Evolutionary conservation across 2,888 invertebrate species (phyloP).

Genomic region (Calameuta pallipes): DNA sequence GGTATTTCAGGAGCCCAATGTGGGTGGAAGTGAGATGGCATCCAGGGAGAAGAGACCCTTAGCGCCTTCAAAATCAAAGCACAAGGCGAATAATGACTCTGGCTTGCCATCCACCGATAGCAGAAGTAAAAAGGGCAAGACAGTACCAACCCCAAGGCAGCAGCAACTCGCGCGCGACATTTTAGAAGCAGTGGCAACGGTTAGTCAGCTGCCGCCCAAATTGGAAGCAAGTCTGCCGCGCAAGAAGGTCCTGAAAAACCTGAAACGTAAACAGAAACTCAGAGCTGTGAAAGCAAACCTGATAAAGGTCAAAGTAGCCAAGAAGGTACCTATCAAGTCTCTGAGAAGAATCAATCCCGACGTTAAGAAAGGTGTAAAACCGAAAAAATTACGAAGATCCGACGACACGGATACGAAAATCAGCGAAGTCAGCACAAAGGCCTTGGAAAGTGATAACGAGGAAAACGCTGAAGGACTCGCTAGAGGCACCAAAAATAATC

Average conservation of each 20-base stretch:
- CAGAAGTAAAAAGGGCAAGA: conserved; percentile 53
- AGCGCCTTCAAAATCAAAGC: conserved; percentile 64
- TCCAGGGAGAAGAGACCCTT: conserved; percentile 67
- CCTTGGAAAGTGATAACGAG: conserved; percentile 12
- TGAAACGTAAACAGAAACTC: conserved; percentile 59
- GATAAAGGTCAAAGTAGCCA: conserved; percentile 56
- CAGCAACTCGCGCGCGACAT: conserved; percentile 50
- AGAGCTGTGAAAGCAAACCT: conserved; percentile 53
- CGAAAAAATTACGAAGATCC: conserved; percentile 39
- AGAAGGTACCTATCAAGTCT: conserved; percentile 55
- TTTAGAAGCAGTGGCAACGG: conserved; percentile 61
- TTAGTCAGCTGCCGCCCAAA: conserved; percentile 58
- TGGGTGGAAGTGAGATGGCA: conserved; percentile 67
- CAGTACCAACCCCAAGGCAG: conserved; percentile 45
- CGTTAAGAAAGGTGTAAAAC: conserved; percentile 20
- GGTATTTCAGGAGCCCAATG: conserved; percentile 60
- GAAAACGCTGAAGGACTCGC: conserved; percentile 32
- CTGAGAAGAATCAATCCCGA: conserved; percentile 40
- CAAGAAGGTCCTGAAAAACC: conserved; percentile 56
- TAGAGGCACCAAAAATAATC: conserved; percentile 48
- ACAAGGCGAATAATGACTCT: conserved; percentile 62
- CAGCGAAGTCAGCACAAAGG: conserved; percentile 19
- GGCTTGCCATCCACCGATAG: conserved; percentile 47
- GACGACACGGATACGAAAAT: conserved; percentile 35
- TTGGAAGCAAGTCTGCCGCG: conserved; percentile 58